Percentiles rank a stretch among this genome's conserved stretches.
These are phyloP conservation scores for Aptenodytes patagonicus DNA, from an alignment of 2,113 vertebrate genomes.

Conservation along the genomic window DNA sequence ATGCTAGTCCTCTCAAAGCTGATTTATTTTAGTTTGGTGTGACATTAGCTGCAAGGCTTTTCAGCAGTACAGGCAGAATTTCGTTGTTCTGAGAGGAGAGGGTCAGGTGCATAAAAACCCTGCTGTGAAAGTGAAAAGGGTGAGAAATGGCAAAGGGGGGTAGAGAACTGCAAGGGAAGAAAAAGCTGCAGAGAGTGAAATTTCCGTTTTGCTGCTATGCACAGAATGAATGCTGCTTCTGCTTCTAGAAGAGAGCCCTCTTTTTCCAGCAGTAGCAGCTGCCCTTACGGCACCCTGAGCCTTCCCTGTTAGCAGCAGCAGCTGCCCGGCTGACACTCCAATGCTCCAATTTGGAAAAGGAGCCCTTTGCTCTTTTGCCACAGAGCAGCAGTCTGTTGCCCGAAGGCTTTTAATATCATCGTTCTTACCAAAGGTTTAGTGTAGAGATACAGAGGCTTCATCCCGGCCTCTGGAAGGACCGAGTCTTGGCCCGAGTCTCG, in stretches of 20 bases:
- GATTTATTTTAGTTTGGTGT: neutral
- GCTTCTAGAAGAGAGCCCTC: neutral
- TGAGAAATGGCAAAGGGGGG: neutral
- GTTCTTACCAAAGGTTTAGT: neutral
- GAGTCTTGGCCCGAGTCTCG: neutral
- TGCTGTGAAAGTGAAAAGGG: neutral
- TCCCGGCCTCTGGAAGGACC: neutral
- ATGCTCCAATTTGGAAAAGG: rapidly evolving
- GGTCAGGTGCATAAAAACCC: neutral
- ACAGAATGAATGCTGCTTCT: neutral
- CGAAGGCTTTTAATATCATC: too few relatives aligned
- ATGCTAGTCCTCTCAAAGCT: neutral
- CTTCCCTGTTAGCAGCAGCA: neutral
- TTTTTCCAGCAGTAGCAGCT: neutral
- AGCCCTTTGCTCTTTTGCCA: neutral
- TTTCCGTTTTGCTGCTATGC: rapidly evolving
- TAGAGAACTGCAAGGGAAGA: neutral
- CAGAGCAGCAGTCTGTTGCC: neutral
- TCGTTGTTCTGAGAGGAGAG: neutral
- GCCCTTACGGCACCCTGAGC: neutral
- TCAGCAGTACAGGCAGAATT: neutral
- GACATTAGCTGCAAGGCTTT: neutral
- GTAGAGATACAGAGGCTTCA: neutral
- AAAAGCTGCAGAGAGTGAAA: neutral
- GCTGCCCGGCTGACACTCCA: neutral